phyloP scores from a whole-genome alignment of 2,797 vertebrate genomes.

The Neostethus bicornis region DNA sequence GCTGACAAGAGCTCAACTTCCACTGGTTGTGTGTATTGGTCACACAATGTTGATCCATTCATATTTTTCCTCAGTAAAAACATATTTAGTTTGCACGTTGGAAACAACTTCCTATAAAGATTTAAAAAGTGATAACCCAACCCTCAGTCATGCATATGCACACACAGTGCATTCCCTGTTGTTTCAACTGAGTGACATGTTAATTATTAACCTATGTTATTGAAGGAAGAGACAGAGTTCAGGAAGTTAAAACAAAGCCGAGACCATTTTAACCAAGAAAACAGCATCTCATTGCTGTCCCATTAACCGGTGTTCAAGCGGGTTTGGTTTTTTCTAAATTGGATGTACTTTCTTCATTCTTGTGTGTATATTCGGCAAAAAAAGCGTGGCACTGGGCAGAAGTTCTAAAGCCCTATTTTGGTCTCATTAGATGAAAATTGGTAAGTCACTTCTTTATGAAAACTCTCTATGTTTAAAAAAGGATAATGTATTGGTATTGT shows the following conservation, averaged over 20 bases:
- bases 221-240: constrained; percentile 57
- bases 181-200: constrained; percentile 33
- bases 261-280: constrained; percentile 64
- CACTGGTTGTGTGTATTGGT: too few relatives aligned
- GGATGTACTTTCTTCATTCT: constrained; percentile 31
- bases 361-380: background rate
- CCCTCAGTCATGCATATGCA: background rate
- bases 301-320: constrained; percentile 1
- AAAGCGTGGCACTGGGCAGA: background rate
- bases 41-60: too few relatives aligned
- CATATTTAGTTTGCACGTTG: too few relatives aligned
- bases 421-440: constrained; percentile 8
- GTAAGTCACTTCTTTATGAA: background rate
- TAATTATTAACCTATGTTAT: constrained; percentile 74
- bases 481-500: background rate
- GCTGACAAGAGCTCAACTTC: too few relatives aligned
- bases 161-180: constrained; percentile 5
- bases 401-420: background rate
- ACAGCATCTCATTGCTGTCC: constrained; percentile 4
- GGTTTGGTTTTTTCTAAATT: background rate
- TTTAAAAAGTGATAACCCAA: background rate
- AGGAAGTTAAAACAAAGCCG: constrained; percentile 37
- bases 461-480: background rate
- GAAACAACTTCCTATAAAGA: too few relatives aligned
- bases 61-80: too few relatives aligned